Percentiles rank a stretch among this genome's conserved stretches.
Evolutionary conservation across 2,113 vertebrate species (phyloP).

Genomic region (Dipodomys stephensi): DNA sequence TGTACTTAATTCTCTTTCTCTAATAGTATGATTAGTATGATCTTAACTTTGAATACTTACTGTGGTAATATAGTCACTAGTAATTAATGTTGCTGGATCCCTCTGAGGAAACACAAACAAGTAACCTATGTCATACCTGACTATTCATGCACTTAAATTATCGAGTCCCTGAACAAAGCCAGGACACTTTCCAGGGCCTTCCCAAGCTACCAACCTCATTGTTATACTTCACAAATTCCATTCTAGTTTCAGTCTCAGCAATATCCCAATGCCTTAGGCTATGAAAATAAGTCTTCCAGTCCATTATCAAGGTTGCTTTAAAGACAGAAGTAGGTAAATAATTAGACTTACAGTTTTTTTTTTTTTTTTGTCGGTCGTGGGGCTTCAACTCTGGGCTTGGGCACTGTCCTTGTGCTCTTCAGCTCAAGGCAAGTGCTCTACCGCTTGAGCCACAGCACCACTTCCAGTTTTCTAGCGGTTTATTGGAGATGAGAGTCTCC

Average conservation of each 20-base stretch:
- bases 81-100: not conserved
- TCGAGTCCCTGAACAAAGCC: accelerated
- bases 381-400: too few relatives aligned
- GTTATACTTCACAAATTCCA: not conserved
- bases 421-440: too few relatives aligned
- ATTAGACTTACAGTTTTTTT: not conserved
- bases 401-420: not conserved
- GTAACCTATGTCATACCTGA: not conserved
- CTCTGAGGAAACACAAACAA: not conserved
- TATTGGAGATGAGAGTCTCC: too few relatives aligned
- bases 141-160: not conserved
- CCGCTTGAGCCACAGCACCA: too few relatives aligned
- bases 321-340: not conserved
- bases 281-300: not conserved
- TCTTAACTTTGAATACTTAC: not conserved
- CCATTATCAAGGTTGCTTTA: not conserved
- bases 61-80: not conserved
- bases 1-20: not conserved
- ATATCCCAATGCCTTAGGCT: not conserved
- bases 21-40: not conserved
- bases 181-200: not conserved
- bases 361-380: too few relatives aligned
- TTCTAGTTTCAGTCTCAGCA: not conserved
- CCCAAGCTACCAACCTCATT: not conserved
- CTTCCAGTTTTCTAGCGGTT: too few relatives aligned